A percentile compares a stretch with the other conserved stretches of the same genome.
These are phyloP conservation scores for Mesembrinibis cayennensis DNA, from an alignment of 2,113 vertebrate species.

Conservation along the genomic window DNA sequence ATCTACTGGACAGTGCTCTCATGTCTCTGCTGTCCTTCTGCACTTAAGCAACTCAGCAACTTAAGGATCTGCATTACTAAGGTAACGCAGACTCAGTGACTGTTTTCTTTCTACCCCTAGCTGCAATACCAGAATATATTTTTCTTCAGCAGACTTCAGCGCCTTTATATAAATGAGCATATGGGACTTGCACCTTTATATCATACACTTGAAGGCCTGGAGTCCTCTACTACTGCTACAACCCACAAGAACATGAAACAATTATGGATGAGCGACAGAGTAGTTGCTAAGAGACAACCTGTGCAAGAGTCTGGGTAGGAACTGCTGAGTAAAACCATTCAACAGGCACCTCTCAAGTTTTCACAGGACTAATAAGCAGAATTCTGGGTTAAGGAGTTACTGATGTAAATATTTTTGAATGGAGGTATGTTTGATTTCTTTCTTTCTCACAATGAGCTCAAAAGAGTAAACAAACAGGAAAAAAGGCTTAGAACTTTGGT, in stretches of 20 bases:
- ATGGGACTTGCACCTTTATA: neutral
- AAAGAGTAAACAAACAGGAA: neutral
- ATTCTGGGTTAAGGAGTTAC: neutral
- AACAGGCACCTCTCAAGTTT: neutral
- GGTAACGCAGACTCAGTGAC: neutral
- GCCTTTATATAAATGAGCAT: neutral
- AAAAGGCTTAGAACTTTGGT: neutral
- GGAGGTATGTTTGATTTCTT: neutral
- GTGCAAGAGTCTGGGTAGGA: neutral
- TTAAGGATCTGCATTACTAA: neutral
- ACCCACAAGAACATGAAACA: neutral
- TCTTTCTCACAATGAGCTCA: neutral
- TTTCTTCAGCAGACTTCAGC: neutral
- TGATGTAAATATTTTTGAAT: neutral
- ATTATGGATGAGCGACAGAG: neutral
- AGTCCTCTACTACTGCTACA: neutral
- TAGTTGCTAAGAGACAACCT: neutral
- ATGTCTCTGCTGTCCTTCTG: neutral
- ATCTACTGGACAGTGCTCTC: neutral
- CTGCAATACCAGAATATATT: neutral
- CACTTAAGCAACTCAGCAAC: neutral
- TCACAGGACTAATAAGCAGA: neutral
- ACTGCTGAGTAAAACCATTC: neutral
- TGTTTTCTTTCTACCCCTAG: neutral
- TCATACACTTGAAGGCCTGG: neutral